phyloP scores from a whole-genome alignment of 2,113 vertebrate species.

The Oreotrochilus melanogaster region DNA sequence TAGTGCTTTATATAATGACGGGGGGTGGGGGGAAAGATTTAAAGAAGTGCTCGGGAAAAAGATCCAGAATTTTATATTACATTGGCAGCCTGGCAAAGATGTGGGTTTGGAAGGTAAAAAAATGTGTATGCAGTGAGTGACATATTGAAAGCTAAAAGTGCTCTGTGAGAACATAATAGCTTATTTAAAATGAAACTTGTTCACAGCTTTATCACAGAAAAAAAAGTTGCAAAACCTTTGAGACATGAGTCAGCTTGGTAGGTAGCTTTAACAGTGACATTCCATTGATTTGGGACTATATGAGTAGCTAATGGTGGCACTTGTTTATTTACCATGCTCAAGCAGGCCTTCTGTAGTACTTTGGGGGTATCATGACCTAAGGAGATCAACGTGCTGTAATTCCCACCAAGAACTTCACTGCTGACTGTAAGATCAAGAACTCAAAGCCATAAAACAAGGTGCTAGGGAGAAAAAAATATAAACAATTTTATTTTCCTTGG shows the following conservation, averaged over 20 bases:
- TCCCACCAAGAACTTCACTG: not conserved
- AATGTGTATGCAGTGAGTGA: not conserved
- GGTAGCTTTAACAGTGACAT: not conserved
- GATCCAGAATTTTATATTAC: conserved; percentile 30
- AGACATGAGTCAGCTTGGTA: not conserved
- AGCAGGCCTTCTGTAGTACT: not conserved
- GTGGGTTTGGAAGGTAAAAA: conserved; percentile 43
- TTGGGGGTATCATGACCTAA: not conserved
- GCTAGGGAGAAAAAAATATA: not conserved
- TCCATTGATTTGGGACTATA: not conserved
- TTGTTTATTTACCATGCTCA: not conserved
- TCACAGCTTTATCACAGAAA: not conserved
- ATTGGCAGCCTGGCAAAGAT: conserved; percentile 51
- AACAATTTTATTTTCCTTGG: not conserved
- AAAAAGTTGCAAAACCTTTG: not conserved
- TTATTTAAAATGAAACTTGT: conserved; percentile 8
- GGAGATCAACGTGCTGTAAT: not conserved
- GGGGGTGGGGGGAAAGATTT: not conserved
- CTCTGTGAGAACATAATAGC: not conserved
- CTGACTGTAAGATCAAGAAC: not conserved
- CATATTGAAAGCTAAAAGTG: conserved; percentile 35
- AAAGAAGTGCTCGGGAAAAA: conserved; percentile 56
- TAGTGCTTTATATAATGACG: conserved; percentile 26
- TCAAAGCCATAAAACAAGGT: not conserved
- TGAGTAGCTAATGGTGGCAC: not conserved